A percentile compares a stretch with the other conserved stretches of the same genome.
These are phyloP conservation scores for Trichopoda pennipes DNA, from an alignment of 2,888 invertebrate species.

Conservation along the genomic window DNA sequence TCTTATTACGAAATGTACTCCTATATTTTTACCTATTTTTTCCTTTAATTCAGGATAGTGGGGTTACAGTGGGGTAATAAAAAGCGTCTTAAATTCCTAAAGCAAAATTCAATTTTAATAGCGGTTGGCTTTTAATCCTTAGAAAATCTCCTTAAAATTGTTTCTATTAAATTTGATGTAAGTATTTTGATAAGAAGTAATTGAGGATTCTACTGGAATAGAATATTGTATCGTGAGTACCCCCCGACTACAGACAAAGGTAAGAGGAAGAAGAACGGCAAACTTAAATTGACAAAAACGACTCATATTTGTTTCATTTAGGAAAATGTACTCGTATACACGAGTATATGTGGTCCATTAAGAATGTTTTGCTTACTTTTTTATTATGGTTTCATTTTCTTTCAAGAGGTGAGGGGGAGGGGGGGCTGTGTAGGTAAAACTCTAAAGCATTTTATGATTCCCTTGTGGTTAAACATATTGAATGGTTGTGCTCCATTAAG, in stretches of 20 bases:
- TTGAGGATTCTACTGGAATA: slow-evolving; percentile 6
- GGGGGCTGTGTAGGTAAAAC: neutral
- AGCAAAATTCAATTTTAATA: neutral
- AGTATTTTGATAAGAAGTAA: slow-evolving; percentile 23
- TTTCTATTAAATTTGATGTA: slow-evolving; percentile 25
- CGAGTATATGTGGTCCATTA: slow-evolving; percentile 10
- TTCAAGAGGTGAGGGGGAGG: neutral
- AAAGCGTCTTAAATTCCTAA: too few species aligned
- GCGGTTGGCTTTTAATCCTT: slow-evolving; percentile 5
- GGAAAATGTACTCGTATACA: slow-evolving; percentile 11
- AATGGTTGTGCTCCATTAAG: slow-evolving; percentile 50
- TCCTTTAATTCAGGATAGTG: too few species aligned
- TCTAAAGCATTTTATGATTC: slow-evolving; percentile 50
- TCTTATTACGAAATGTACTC: too few species aligned
- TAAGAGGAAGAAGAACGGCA: neutral
- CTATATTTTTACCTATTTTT: too few species aligned
- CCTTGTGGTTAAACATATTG: slow-evolving; percentile 58
- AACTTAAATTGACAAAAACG: neutral
- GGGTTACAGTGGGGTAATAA: too few species aligned
- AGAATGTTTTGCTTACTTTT: slow-evolving; percentile 44
- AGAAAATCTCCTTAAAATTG: slow-evolving; percentile 52
- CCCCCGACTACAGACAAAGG: neutral
- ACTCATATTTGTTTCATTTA: slow-evolving; percentile 12
- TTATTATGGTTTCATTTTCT: neutral
- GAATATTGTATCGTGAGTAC: neutral